A percentile compares a stretch with the other conserved stretches of the same genome.
These are phyloP conservation scores for Phania funesta DNA, from an alignment of 2,888 invertebrate species.

Conservation along the genomic window DNA sequence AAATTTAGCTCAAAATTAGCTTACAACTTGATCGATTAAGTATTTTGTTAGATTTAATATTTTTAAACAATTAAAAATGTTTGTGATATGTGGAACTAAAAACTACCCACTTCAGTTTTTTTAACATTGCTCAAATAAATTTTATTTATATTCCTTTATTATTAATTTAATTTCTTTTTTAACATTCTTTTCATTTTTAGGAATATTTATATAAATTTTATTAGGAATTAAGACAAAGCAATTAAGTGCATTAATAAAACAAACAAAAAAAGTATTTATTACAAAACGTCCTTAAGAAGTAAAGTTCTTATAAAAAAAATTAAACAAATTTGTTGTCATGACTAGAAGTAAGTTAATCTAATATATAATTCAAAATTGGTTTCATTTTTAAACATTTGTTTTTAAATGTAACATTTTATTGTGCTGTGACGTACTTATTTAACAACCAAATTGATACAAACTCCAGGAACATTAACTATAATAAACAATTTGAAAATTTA, in stretches of 20 bases:
- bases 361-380: constrained; percentile 31
- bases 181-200: constrained; percentile 68
- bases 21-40: no score
- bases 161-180: constrained; percentile 34
- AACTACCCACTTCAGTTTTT: not conserved
- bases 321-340: constrained; percentile 10
- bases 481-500: no score
- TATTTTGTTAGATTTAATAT: no score
- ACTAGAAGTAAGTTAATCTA: constrained; percentile 55
- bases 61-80: not conserved
- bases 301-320: constrained; percentile 50
- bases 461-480: no score
- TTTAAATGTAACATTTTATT: constrained; percentile 33
- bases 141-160: not conserved
- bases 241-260: constrained; percentile 65
- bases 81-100: not conserved
- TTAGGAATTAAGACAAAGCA: constrained; percentile 72
- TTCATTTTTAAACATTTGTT: constrained; percentile 18
- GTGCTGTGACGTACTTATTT: constrained; percentile 57
- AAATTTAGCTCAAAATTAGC: no score
- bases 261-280: constrained; percentile 44
- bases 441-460: not conserved
- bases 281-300: constrained; percentile 61
- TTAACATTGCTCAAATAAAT: not conserved
- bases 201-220: constrained; percentile 80